Evolutionary conservation across 2,113 vertebrate species (phyloP).

Genomic region (Daboia siamensis): DNA sequence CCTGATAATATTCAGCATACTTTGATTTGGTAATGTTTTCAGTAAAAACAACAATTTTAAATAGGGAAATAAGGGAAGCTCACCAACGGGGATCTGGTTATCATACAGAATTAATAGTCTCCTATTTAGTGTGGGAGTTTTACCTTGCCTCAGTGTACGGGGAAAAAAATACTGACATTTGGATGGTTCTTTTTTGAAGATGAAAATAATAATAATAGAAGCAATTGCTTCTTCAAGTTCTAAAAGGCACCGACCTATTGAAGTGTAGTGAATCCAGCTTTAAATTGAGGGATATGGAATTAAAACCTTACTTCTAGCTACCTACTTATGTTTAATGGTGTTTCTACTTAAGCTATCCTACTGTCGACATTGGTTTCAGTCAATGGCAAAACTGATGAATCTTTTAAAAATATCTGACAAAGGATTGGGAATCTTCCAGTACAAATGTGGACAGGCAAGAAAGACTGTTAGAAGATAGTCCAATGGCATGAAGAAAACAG

Average conservation of each 20-base stretch:
- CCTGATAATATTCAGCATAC: background rate
- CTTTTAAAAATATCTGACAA: background rate
- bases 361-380: background rate
- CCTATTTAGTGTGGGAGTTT: conserved; percentile 33
- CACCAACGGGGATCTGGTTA: conserved; percentile 33
- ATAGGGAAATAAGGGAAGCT: conserved; percentile 28
- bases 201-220: rapidly evolving
- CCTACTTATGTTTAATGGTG: background rate
- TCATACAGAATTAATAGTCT: conserved; percentile 36
- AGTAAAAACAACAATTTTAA: conserved; percentile 5
- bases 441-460: background rate
- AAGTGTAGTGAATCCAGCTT: background rate
- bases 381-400: background rate
- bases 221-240: background rate
- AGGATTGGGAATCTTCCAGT: background rate
- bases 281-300: background rate
- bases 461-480: background rate
- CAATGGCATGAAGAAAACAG: background rate
- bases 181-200: background rate
- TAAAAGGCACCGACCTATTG: background rate
- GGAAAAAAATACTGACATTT: conserved; percentile 3
- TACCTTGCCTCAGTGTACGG: conserved; percentile 36
- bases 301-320: background rate
- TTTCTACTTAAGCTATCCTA: background rate
- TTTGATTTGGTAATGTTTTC: conserved; percentile 28